Conservation (phyloP, 2,113 vertebrate genomes). For the Ciconia boyciana region DNA sequence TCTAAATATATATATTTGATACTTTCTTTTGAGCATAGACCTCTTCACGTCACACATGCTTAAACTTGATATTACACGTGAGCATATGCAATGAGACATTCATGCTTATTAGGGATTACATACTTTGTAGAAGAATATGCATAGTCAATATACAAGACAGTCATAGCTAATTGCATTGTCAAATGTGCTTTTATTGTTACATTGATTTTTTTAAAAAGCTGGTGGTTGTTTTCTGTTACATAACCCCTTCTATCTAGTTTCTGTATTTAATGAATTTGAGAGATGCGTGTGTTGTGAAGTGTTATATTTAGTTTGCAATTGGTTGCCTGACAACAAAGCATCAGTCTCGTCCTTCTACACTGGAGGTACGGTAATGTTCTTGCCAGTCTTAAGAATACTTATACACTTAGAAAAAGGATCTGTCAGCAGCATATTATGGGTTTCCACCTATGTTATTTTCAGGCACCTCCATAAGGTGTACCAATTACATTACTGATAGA, state of each 20-base stretch:
- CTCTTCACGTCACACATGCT: neutral
- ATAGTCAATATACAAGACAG: neutral
- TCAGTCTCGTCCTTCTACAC: neutral
- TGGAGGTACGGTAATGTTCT: neutral
- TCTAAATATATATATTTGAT: neutral
- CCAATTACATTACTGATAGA: neutral
- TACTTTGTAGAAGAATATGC: neutral
- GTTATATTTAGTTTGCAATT: neutral
- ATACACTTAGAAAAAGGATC: neutral
- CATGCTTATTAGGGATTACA: neutral
- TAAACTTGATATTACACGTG: neutral
- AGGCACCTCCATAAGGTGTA: neutral
- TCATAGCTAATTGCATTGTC: neutral
- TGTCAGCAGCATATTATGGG: neutral
- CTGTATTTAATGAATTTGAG: neutral
- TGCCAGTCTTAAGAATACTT: neutral
- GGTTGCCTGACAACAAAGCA: conserved; percentile 5
- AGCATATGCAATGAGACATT: neutral
- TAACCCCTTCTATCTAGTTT: neutral
- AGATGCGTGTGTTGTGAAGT: neutral
- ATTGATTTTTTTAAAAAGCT: neutral
- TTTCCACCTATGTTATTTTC: neutral
- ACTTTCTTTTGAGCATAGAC: neutral
- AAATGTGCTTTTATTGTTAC: neutral
- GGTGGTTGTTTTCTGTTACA: neutral